phyloP scores from a whole-genome alignment of 1,140 invertebrate genomes.

The Procambarus virginalis region DNA sequence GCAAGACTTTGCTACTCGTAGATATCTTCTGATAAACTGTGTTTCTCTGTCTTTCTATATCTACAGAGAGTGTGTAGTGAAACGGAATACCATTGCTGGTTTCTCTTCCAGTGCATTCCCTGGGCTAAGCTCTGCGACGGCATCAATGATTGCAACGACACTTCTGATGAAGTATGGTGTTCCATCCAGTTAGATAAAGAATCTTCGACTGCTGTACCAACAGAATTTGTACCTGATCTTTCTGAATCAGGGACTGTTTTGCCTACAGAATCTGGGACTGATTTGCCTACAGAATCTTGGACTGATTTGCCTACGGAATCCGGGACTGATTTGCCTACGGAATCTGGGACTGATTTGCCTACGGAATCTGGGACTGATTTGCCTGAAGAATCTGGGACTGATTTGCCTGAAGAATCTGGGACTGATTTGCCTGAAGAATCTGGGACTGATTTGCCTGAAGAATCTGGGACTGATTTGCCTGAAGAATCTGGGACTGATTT shows the following conservation, averaged over 20 bases:
- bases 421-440: neutral
- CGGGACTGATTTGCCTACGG: neutral
- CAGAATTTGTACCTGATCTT: neutral
- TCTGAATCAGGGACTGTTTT: neutral
- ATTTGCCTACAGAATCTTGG: neutral
- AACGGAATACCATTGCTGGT: neutral
- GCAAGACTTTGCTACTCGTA: too few relatives aligned
- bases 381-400: neutral
- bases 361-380: neutral
- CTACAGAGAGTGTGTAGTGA: neutral
- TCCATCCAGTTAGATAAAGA: neutral
- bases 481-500: neutral
- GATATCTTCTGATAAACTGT: too few relatives aligned
- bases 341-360: neutral
- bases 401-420: neutral
- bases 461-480: neutral
- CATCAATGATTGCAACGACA: neutral
- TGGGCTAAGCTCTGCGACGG: conserved; percentile 6
- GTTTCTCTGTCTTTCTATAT: neutral
- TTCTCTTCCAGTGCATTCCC: neutral
- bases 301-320: neutral
- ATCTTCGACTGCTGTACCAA: neutral
- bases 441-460: neutral
- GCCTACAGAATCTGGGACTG: neutral
- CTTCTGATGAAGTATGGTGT: neutral